Evolutionary conservation across 2,888 invertebrate species (phyloP), one percentile per base, ranked within the genome.

Genomic region (Lepas anatifera): DNA sequence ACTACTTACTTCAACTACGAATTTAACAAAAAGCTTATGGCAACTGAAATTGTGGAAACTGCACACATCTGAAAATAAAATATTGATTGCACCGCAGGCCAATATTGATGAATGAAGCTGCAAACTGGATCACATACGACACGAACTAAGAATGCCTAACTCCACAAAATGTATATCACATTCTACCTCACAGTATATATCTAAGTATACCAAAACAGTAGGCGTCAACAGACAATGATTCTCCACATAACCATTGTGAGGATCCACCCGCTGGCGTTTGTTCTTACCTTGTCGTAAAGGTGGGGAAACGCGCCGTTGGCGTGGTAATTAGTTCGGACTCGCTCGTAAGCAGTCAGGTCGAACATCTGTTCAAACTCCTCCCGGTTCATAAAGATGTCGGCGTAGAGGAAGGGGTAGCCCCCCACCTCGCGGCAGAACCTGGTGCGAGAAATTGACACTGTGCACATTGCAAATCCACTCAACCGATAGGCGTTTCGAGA

Each of bases 301-400:
- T 86, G 85, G 0, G 87, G 87, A 76, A 87, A 87, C 3, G 84
- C 84, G 0, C 82, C 84, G 58, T 82, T 82, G 0, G 86, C 87
- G 6, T 79, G 78, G 75, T 86, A 87, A 77, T 84, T 85, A 75
- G 77, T 80, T 71, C 87, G 81, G 2, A 86, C 87, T 37, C 77
- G 76, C 73, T 87, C 85, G 75, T 87, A 88, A 73, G 87, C 77
- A 0, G 81, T 81, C 75, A 87, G 78, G 78, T 88, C 87, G 75
- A 88, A 88, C 87, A 88, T 88, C 74, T 83, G 81, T 73, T 85
- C 84, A 76, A 87, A 87, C 76, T 88, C 87, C 37, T 83, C 77
- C 22, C 81, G 79, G 0, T 81, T 84, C 87, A 88, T 88, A 75
- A 87, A 88, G 52, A 86, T 87, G 76, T 88, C 87, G 0, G 87